Conservation (phyloP, 2,113 vertebrate species). For the Eulacestoma nigropectus region DNA sequence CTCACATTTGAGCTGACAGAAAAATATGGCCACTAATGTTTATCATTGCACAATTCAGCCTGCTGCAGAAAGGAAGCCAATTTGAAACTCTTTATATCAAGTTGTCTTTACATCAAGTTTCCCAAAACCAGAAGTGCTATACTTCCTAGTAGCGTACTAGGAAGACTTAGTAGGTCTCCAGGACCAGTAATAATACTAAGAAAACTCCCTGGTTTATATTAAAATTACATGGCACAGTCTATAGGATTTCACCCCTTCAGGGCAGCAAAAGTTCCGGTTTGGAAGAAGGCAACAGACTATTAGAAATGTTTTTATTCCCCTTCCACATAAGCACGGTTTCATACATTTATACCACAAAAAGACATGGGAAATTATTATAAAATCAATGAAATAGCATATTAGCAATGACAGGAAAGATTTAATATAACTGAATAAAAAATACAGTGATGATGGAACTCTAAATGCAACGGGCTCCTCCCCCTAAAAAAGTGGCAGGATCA, state of each 20-base stretch:
- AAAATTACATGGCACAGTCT: neutral
- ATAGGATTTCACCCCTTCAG: neutral
- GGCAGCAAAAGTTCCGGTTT: neutral
- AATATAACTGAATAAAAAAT: neutral
- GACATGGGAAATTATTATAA: neutral
- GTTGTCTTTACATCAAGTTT: neutral
- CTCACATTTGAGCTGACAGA: neutral
- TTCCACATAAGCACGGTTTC: neutral
- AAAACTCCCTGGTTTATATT: neutral
- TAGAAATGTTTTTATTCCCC: neutral
- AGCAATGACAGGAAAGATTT: neutral
- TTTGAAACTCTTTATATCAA: no score
- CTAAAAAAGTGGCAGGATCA: neutral
- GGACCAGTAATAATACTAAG: neutral
- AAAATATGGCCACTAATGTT: neutral
- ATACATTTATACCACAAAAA: neutral
- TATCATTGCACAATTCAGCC: neutral
- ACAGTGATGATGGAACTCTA: neutral
- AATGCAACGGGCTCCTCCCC: neutral
- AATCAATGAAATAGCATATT: neutral
- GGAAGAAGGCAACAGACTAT: neutral
- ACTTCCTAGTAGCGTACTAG: neutral
- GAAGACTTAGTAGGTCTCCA: no score
- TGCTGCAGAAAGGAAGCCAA: neutral
- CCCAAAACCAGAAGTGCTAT: neutral